Base-by-base conservation (phyloP, 2,888 invertebrate genomes). In the Pollenia labialis region DNA sequence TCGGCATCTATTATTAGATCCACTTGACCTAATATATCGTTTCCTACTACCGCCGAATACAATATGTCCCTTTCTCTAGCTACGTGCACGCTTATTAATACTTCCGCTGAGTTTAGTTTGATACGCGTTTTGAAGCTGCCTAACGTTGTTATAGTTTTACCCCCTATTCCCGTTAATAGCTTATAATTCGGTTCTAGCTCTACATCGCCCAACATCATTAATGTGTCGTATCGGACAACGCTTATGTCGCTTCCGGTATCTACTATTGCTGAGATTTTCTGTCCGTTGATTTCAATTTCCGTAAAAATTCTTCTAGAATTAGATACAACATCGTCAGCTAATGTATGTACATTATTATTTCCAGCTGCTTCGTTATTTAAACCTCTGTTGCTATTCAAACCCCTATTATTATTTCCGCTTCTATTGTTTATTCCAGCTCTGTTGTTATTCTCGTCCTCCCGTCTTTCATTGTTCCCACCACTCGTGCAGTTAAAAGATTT, bases 211-310 rank as follows among this genome's bases (percentile, higher is more conserved):
- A 83, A 18, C 16, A n/a, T 9, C 32, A 46, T 7, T 8, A 86
- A 23, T 0, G 58, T 64, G 14, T 83, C 86, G 44, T 80, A 71
- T 1, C 86, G 69, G 0, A 86, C n/a, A 2, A 79, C 40, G 62
- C 75, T 81, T n/a, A 87, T 40, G 46, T 87, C 84, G 40, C 84
- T 81, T 3, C 81, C 87, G 1, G 87, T 84, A 18, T 87, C 84
- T 2, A 87, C 50, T 10, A 87, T 46, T 12, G 84, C 88, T 9
- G 71, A 16, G 10, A 52, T 52, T 52, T 52, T 52, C 52, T 52
- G 18, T 10, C 9, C 9, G 10, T 16, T 7, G 8, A 52, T 16
- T 6, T 85, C 82, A 3, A 82, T 48, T 1, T 62, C 62, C 1
- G 18, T 44, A 44, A 42, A 62, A 62, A 62, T n/a, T n/a, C n/a